These are phyloP conservation scores for Idaea straminata DNA, from an alignment of 2,888 invertebrate species.

Conservation along the genomic window DNA sequence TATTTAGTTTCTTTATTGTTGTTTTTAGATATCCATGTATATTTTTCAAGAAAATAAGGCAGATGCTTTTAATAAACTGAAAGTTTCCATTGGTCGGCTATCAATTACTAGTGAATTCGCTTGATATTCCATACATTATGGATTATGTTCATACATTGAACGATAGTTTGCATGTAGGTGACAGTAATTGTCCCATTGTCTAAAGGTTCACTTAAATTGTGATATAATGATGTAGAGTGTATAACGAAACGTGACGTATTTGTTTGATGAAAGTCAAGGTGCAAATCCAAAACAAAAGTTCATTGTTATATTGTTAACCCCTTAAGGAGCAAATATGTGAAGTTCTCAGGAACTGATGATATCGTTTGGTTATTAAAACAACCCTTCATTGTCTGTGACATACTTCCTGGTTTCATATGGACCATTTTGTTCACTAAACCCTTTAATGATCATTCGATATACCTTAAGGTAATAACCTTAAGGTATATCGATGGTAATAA, in stretches of 20 bases:
- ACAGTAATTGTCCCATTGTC: slow-evolving; percentile 45
- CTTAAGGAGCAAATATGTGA: slow-evolving; percentile 18
- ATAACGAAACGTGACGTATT: slow-evolving; percentile 40
- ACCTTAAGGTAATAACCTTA: too few species aligned
- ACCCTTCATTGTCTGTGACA: not conserved
- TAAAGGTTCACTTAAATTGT: slow-evolving; percentile 36
- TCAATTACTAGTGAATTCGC: slow-evolving; percentile 3
- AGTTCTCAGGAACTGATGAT: slow-evolving; percentile 20
- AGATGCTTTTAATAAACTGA: not conserved
- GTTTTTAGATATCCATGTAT: too few species aligned
- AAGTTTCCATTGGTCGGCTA: not conserved
- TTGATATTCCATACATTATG: not conserved
- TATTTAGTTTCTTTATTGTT: slow-evolving; percentile 5
- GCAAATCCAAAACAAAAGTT: slow-evolving; percentile 28
- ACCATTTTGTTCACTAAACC: not conserved
- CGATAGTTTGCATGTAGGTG: not conserved
- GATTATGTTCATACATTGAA: not conserved
- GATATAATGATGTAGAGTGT: slow-evolving; percentile 33
- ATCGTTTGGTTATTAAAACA: slow-evolving; percentile 15
- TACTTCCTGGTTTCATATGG: not conserved
- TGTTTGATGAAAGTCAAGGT: slow-evolving; percentile 41
- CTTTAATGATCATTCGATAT: too few species aligned
- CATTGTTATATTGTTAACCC: slow-evolving; percentile 14
- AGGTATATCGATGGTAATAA: too few species aligned
- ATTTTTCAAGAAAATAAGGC: not conserved